Evolutionary conservation across 2,888 invertebrate species (phyloP), one percentile per base, ranked within the genome.

Genomic region (Eucera pruinosa): DNA sequence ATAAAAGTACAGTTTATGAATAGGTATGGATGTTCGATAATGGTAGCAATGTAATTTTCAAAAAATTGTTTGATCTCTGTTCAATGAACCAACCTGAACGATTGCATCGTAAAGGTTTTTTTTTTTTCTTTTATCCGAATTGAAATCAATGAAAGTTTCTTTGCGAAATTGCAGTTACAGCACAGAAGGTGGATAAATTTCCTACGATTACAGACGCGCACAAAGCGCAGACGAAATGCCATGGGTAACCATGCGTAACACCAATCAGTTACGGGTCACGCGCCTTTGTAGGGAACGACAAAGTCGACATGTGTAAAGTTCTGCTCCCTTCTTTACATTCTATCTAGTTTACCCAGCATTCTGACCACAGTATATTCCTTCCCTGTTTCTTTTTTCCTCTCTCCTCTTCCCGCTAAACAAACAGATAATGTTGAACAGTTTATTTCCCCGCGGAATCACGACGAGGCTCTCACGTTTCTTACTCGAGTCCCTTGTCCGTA

Each of bases 231-330:
- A 78, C 78, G 65, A 72, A 74, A 67, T 83, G 58, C 64, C 74
- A 61, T 43, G 36, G 54, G 65, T 73, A 70, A 84, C 78, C 80
- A 75, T 80, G 80, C 72, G 76, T 76, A 61, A 84, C 78, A 73
- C 68, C 76, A 83, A 82, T 87, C 83, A 76, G 71, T 77, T 77
- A 80, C 73, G 78, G 82, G 70, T 75, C 78, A 76, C 77, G 80
- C 78, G 79, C 54, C 73, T 80, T 80, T 80, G 73, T 78, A 62
- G 67, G 36, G 55, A 54, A 69, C 78, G 71, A 84, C 76, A 76
- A 85, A 87, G 76, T 76, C 67, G 65, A 74, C 72, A 81, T 69
- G 77, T 74, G 71, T 61, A 75, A 72, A 65, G 64, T 57, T 45
- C 64, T 60, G 71, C 45, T 72, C 76, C 66, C 76, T 78, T 73